These are phyloP conservation scores for Plebejus melissa DNA, from an alignment of 2,888 invertebrate genomes.

Conservation along the genomic window DNA sequence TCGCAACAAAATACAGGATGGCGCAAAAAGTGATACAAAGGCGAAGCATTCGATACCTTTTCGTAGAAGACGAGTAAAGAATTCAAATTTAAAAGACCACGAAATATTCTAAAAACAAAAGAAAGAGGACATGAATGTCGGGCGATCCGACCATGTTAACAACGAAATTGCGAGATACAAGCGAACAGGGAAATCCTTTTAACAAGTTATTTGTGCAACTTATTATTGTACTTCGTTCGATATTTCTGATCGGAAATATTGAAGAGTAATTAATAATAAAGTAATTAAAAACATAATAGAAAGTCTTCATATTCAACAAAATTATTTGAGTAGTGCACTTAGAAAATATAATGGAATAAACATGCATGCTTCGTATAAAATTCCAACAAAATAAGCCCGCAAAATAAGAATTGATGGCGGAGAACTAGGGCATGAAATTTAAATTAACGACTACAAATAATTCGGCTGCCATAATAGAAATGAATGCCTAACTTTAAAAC, in stretches of 20 bases:
- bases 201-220: slow-evolving; percentile 32
- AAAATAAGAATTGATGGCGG: slow-evolving; percentile 62
- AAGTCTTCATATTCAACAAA: neutral
- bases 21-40: slow-evolving; percentile 77
- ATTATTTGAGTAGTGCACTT: neutral
- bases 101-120: slow-evolving; percentile 65
- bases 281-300: neutral
- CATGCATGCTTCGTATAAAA: slow-evolving; percentile 13
- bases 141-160: slow-evolving; percentile 48
- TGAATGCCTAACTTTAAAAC: slow-evolving; percentile 69
- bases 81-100: slow-evolving; percentile 72
- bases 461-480: slow-evolving; percentile 66
- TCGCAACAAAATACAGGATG: slow-evolving; percentile 61
- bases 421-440: slow-evolving; percentile 66
- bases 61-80: slow-evolving; percentile 75
- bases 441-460: slow-evolving; percentile 70
- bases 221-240: neutral
- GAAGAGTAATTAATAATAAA: neutral
- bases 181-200: slow-evolving; percentile 38
- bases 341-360: neutral
- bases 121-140: slow-evolving; percentile 55
- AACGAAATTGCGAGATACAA: slow-evolving; percentile 41
- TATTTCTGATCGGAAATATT: neutral
- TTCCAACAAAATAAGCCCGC: slow-evolving; percentile 45
- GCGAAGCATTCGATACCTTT: slow-evolving; percentile 75